phyloP scores from a whole-genome alignment of 1,140 invertebrate genomes.

The Bombus cullumanus region DNA sequence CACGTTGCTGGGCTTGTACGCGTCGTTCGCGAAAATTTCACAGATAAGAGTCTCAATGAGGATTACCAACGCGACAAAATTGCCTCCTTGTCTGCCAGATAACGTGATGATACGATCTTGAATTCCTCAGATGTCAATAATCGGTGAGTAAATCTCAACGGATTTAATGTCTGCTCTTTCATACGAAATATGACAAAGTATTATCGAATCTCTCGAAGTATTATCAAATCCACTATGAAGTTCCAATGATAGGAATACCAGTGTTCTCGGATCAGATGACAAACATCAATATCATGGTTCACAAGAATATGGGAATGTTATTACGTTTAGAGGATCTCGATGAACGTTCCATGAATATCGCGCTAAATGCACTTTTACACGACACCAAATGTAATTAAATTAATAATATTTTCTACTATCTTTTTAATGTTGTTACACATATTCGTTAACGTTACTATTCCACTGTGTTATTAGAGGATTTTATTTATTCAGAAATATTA shows the following conservation, averaged over 20 bases:
- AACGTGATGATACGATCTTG: constrained; percentile 35
- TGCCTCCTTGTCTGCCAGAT: constrained; percentile 56
- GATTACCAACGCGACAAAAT: constrained; percentile 25
- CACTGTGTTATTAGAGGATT: too few relatives aligned
- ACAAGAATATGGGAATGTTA: constrained; percentile 71
- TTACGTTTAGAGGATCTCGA: constrained; percentile 63
- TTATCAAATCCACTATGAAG: constrained; percentile 83
- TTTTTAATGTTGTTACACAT: too few relatives aligned
- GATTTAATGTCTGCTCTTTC: too few relatives aligned
- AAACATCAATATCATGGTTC: constrained; percentile 74
- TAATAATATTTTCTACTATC: background rate
- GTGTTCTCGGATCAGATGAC: constrained; percentile 87
- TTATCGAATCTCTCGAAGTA: constrained; percentile 11
- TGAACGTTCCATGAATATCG: constrained; percentile 64
- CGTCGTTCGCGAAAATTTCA: constrained; percentile 83
- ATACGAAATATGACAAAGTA: too few relatives aligned
- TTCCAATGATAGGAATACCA: constrained; percentile 89
- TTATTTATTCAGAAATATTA: too few relatives aligned
- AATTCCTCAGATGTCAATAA: background rate
- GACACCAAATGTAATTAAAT: constrained; percentile 70
- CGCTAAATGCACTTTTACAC: constrained; percentile 68
- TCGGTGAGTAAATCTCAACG: background rate
- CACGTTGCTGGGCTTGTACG: constrained; percentile 84
- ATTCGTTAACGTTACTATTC: too few relatives aligned
- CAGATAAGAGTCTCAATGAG: constrained; percentile 64